Evolutionary conservation across 2,797 vertebrate species (phyloP), one percentile per base, ranked within the genome.

Genomic region (Sebastes alutus): DNA sequence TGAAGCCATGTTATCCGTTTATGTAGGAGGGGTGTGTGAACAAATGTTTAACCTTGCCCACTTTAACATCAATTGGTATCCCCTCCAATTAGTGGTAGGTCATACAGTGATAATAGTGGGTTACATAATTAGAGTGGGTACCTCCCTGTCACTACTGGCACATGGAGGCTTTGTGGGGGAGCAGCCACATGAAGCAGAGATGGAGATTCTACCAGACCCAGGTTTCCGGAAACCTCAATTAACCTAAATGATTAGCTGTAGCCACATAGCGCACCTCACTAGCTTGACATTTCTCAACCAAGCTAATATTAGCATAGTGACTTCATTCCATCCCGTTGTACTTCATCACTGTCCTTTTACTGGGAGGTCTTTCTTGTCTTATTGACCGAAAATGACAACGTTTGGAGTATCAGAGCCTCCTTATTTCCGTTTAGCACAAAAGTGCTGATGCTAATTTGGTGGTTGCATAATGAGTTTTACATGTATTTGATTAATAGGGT

Each of bases 171-270:
- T 85, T 78, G 71, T 71, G 54, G 85, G 74, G 74, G 82, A 89
- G 85, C 74, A 62, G 61, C 81, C 82, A 82, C 77, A 79, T 78
- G 80, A 65, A 71, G 83, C 78, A 73, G 72, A 72, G 67, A 80
- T 46, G 77, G 74, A 86, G 66, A 88, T 89, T 91, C 81, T 89
- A 75, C 89, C 86, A 85, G 73, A 86, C 76, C 75, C 73, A 63
- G 89, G 88, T 89, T 85, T 88, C 79, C 49, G 75, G 84, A 89
- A 94, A 95, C 92, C 94, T 91, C 93, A 95, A 94, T 95, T 95
- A 96, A 95, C 93, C 94, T 91, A 87, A 92, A 94, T 94, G 93
- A 95, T 95, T 94, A 95, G 90, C 86, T 78, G 75, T 83, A 85
- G 92, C 88, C 56, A 74, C 25, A 77, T 81, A 80, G 88, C 54